Conservation (phyloP, 1,140 invertebrate genomes). For the Coelopa frigida region DNA sequence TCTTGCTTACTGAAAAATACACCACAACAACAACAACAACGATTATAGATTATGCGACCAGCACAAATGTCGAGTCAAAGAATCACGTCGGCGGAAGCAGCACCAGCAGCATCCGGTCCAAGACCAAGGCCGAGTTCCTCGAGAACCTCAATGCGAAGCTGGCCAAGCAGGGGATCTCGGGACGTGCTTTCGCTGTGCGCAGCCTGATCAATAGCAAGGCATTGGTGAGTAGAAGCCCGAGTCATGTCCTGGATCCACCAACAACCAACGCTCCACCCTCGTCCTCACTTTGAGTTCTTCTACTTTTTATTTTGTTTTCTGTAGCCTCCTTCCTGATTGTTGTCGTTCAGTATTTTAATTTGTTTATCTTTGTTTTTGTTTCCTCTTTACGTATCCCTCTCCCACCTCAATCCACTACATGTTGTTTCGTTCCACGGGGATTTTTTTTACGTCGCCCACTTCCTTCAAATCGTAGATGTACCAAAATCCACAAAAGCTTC, state of each 20-base stretch:
- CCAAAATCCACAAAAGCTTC: conserved; percentile 39
- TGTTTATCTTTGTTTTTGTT: background rate
- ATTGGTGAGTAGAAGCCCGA: conserved; percentile 46
- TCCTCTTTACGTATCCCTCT: background rate
- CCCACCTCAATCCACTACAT: background rate
- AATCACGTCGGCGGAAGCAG: too few species aligned
- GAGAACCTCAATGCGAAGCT: conserved; percentile 70
- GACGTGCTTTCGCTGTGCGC: conserved; percentile 49
- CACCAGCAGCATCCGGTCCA: conserved; percentile 45
- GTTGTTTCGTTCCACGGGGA: background rate
- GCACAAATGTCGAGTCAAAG: conserved; percentile 45
- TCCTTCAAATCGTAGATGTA: conserved; percentile 27
- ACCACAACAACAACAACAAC: background rate
- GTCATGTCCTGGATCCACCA: too few species aligned
- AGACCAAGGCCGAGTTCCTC: conserved; percentile 54
- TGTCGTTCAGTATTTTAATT: conserved; percentile 2
- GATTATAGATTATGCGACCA: conserved; percentile 20
- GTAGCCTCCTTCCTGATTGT: background rate
- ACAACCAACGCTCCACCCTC: background rate
- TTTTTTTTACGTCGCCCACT: conserved; percentile 6
- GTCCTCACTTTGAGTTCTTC: background rate
- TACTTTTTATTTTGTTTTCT: background rate
- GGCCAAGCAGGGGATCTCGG: conserved; percentile 54
- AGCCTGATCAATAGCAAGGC: conserved; percentile 59
- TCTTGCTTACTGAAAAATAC: conserved; percentile 5